These are phyloP conservation scores for Centruroides sculpturatus DNA, from an alignment of 1,140 invertebrate species.

Conservation along the genomic window DNA sequence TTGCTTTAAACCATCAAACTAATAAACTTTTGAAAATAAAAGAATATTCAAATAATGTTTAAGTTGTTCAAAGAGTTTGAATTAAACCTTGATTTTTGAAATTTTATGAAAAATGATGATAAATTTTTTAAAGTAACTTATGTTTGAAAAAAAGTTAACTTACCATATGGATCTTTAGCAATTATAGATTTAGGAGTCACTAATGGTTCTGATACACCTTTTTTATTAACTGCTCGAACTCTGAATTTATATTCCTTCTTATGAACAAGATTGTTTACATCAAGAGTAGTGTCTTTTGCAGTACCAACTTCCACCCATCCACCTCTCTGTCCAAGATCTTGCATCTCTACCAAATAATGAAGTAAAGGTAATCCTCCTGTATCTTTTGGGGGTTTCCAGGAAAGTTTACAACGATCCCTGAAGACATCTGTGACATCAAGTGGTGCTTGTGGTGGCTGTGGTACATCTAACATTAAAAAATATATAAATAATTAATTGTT, in stretches of 20 bases:
- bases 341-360: conserved; percentile 88
- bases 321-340: conserved; percentile 53
- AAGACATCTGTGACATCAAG: conserved; percentile 84
- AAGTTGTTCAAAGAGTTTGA: too few relatives aligned
- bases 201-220: conserved; percentile 60
- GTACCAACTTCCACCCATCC: conserved; percentile 69
- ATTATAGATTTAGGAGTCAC: conserved; percentile 68
- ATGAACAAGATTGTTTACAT: conserved; percentile 69
- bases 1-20: too few relatives aligned
- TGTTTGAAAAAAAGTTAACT: conserved; percentile 18
- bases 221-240: conserved; percentile 82
- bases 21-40: too few relatives aligned
- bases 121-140: too few relatives aligned
- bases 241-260: conserved; percentile 91
- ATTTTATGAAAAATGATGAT: too few relatives aligned
- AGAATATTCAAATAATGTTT: too few relatives aligned
- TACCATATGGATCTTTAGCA: conserved; percentile 96
- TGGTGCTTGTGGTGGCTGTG: conserved; percentile 62
- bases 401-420: conserved; percentile 75
- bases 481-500: too few relatives aligned
- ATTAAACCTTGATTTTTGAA: too few relatives aligned
- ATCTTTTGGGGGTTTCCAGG: conserved; percentile 82
- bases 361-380: conserved; percentile 80
- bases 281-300: conserved; percentile 48
- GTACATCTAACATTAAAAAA: conserved; percentile 46